Percentiles rank a stretch among this genome's conserved stretches.
Evolutionary conservation across 2,797 vertebrate species (phyloP).

Genomic region (Picus viridis): DNA sequence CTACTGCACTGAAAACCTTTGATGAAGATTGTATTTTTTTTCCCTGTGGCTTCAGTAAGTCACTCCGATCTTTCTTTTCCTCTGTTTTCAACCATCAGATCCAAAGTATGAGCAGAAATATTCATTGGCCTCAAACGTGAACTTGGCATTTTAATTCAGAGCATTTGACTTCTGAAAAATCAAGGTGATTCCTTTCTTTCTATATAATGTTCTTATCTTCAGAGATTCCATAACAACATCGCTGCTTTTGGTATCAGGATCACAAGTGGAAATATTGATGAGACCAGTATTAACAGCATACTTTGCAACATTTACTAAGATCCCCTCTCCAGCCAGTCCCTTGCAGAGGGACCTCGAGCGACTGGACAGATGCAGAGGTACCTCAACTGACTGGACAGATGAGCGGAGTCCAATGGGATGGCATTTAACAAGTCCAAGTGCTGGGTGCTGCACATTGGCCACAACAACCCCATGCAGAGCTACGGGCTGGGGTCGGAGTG

Average conservation of each 20-base stretch:
- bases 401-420: too few species aligned
- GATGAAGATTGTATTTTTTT: background rate
- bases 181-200: background rate
- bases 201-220: background rate
- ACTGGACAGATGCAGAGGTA: too few species aligned
- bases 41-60: background rate
- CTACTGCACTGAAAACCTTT: background rate
- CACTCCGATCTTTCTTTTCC: background rate
- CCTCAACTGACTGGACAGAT: too few species aligned
- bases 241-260: background rate
- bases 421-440: too few species aligned
- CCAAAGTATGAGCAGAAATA: background rate
- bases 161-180: background rate
- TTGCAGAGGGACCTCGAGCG: too few species aligned
- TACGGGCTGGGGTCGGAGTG: too few species aligned
- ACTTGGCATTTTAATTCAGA: constrained; percentile 9
- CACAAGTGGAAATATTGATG: background rate
- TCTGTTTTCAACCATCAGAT: background rate
- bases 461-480: too few species aligned
- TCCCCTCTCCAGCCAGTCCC: too few species aligned
- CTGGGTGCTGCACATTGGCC: too few species aligned
- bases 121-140: fast-evolving
- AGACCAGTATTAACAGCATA: background rate
- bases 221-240: background rate
- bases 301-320: background rate